Base-by-base conservation (phyloP, 2,888 invertebrate genomes). In the Amphipoea oculea region DNA sequence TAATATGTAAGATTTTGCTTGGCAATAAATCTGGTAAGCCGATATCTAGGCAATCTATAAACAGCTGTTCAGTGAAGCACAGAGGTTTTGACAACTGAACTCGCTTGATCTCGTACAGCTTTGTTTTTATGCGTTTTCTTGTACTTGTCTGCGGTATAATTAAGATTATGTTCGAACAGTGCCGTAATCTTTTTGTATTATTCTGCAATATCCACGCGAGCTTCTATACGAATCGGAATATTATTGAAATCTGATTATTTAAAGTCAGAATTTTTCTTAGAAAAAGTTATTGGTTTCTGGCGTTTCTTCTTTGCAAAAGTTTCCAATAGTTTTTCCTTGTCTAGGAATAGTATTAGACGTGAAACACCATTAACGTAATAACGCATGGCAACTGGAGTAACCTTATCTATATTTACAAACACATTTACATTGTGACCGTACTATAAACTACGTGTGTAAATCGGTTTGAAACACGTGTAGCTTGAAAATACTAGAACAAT, bases 31-130 rank as follows among this genome's bases (percentile, higher is more conserved):
- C 85, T 85, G 73, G 81, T 81, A 88, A 76, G 71, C 79, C 84
- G 80, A 90, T 87, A 86, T 81, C 73, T 77, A 67, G 69, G 75
- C 89, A 73, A 86, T 88, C 72, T 90, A 89, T 89, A 84, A 87
- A 85, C 84, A 81, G 68, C 78, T 86, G 90, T 63, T 82, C 85
- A 89, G 78, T 90, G 88, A 87, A 89, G 90, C 89, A 80, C 76
- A 83, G 51, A 86, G 62, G 65, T 82, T 88, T 90, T 90, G 89
- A 89, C 88, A 89, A 84, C 81, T 84, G 86, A 84, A 86, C 88
- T 83, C 81, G 79, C 69, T 70, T 83, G 82, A 90, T 81, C 87
- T 83, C 73, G 7, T 54, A 54, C 51, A 76, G 71, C 60, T 23
- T 45, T 60, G 72, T 86, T 88, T 86, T 89, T 86, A 36, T 73